Base-by-base conservation (phyloP, 2,888 invertebrate genomes). In the Lasioglossum calceatum region DNA sequence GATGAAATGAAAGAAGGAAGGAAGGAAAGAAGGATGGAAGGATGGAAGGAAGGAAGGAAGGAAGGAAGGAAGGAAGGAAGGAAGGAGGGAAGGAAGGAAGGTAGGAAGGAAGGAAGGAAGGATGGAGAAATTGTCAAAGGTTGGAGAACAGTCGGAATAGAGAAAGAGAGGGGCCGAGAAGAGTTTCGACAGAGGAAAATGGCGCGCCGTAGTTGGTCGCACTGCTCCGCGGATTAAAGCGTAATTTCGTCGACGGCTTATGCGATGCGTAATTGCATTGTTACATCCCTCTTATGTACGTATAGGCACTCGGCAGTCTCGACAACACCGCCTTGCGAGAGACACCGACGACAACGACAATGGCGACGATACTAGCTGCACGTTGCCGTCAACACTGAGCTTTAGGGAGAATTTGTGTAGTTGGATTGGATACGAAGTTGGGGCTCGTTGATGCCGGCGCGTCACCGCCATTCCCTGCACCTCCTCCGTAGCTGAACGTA, bases 231-330 rank as follows among this genome's bases (percentile, higher is more conserved):
- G 92, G 93, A 94, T 94, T 93, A 94, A 93, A 93, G 92, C 92
- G 93, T 93, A 94, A 94, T 94, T 93, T 93, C 89, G 92, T 92
- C 92, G 91, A 86, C 92, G 93, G 93, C 94, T 94, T 94, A 93
- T 92, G 94, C 93, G 92, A 92, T 92, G 91, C 92, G 93, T 94
- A 94, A 94, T 94, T 94, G 93, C 93, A 92, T 94, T 93, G 94
- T 93, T 94, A 92, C 92, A 92, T 92, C 92, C 91, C 92, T 89
- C 91, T 90, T 89, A 90, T 82, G 86, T 88, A 82, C 83, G 84
- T 87, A 87, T 83, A 91, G 91, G 86, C 87, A 80, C 86, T 77
- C 78, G 87, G 77, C 82, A 75, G 85, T 84, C 82, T 71, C 88
- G 82, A 54, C 75, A 67, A 58, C 73, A 77, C 75, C 81, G 77